Evolutionary conservation across 2,113 vertebrate genomes (phyloP).

Genomic region (Herpetotheres cachinnans): DNA sequence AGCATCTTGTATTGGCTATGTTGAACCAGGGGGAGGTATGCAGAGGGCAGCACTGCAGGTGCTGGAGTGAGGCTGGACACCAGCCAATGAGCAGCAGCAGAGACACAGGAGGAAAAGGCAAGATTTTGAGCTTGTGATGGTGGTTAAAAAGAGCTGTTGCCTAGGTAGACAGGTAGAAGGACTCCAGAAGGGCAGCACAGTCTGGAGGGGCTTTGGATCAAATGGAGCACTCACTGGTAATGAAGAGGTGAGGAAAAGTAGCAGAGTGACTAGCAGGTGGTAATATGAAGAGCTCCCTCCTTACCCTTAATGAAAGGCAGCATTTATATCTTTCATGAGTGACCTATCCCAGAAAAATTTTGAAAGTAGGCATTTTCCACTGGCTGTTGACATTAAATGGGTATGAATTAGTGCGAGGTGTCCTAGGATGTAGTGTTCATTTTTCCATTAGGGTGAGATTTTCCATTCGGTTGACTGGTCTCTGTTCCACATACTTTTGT

Average conservation of each 20-base stretch:
- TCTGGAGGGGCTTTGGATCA: background rate
- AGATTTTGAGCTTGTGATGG: background rate
- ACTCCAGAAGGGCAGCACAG: background rate
- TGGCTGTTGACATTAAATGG: background rate
- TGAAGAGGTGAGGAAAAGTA: background rate
- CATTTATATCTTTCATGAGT: background rate
- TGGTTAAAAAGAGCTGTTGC: background rate
- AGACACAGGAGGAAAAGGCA: background rate
- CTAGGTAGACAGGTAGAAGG: background rate
- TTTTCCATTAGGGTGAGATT: background rate
- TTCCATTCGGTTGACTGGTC: background rate
- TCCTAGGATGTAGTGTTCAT: background rate
- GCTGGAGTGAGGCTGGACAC: background rate
- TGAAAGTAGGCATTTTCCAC: background rate
- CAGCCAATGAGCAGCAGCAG: background rate
- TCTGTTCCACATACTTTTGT: fast-evolving
- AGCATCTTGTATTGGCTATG: background rate
- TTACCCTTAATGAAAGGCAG: background rate
- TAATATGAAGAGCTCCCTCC: background rate
- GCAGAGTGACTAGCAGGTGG: background rate
- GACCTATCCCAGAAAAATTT: background rate
- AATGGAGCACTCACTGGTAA: background rate
- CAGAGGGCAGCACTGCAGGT: background rate
- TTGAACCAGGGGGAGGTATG: background rate
- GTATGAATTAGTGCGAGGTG: background rate